Conservation (phyloP, 2,888 invertebrate genomes). For the Hypomecis punctinalis region DNA sequence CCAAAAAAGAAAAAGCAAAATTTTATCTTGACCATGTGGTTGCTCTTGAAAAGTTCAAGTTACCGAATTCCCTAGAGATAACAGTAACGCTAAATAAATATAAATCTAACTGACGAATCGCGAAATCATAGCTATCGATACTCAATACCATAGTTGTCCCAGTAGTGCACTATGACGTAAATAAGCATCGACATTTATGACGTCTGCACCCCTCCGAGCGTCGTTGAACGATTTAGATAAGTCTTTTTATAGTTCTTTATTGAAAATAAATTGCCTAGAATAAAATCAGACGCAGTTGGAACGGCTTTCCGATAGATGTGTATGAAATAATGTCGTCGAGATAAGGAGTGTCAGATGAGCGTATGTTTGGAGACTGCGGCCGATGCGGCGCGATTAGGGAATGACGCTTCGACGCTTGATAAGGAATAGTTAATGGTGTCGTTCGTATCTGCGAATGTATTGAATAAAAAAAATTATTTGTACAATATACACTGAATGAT, state of each 20-base stretch:
- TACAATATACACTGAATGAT: constrained; percentile 7
- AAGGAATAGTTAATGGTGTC: constrained; percentile 42
- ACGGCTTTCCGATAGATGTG: constrained; percentile 84
- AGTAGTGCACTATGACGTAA: constrained; percentile 72
- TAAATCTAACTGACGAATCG: constrained; percentile 11
- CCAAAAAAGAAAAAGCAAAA: too few relatives aligned
- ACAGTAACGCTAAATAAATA: background rate
- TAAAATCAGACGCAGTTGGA: constrained; percentile 81
- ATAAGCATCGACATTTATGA: constrained; percentile 81
- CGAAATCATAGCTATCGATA: constrained; percentile 27
- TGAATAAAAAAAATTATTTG: constrained; percentile 1
- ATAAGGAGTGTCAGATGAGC: constrained; percentile 77
- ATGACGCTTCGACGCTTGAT: constrained; percentile 48
- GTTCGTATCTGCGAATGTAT: constrained; percentile 22
- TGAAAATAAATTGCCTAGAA: constrained; percentile 86
- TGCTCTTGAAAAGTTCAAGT: constrained; percentile 3
- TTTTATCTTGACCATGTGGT: too few relatives aligned
- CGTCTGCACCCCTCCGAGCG: constrained; percentile 72
- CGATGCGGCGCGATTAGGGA: constrained; percentile 50
- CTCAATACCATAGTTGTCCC: constrained; percentile 53
- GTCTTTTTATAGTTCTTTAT: constrained; percentile 86
- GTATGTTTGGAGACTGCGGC: constrained; percentile 59
- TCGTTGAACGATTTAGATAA: constrained; percentile 82
- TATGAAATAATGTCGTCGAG: constrained; percentile 80
- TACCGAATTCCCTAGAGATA: constrained; percentile 17